Evolutionary conservation across 2,113 vertebrate species (phyloP).

Genomic region (Cichladusa arquata): DNA sequence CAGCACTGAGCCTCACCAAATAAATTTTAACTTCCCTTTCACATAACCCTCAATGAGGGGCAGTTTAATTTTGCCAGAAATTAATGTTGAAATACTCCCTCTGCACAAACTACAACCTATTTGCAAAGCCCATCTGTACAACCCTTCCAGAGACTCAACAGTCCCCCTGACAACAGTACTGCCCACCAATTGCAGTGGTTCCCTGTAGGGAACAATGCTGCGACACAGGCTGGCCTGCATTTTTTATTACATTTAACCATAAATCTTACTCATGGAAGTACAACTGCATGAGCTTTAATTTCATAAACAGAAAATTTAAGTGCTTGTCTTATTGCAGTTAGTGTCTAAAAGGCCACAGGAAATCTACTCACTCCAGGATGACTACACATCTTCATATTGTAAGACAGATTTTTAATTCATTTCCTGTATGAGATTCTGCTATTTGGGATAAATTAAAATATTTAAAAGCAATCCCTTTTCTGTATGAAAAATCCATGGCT

Average conservation of each 20-base stretch:
- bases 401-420: not conserved
- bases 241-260: not conserved
- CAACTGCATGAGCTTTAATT: not conserved
- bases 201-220: not conserved
- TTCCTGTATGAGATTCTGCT: not conserved
- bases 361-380: not conserved
- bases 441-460: not conserved
- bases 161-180: not conserved
- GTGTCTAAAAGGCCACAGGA: conserved; percentile 8
- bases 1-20: not conserved
- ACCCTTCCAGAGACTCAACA: not conserved
- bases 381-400: not conserved
- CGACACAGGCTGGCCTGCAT: not conserved
- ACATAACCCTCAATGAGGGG: not conserved
- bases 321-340: not conserved
- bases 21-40: not conserved
- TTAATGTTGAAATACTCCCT: not conserved
- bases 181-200: not conserved
- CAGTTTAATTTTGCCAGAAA: not conserved
- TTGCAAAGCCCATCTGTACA: not conserved
- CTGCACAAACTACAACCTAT: not conserved
- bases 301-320: conserved; percentile 6
- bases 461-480: not conserved
- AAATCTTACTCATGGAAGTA: not conserved
- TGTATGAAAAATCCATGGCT: not conserved